phyloP scores from a whole-genome alignment of 2,888 invertebrate species.

The Monoplex corrugatus region DNA sequence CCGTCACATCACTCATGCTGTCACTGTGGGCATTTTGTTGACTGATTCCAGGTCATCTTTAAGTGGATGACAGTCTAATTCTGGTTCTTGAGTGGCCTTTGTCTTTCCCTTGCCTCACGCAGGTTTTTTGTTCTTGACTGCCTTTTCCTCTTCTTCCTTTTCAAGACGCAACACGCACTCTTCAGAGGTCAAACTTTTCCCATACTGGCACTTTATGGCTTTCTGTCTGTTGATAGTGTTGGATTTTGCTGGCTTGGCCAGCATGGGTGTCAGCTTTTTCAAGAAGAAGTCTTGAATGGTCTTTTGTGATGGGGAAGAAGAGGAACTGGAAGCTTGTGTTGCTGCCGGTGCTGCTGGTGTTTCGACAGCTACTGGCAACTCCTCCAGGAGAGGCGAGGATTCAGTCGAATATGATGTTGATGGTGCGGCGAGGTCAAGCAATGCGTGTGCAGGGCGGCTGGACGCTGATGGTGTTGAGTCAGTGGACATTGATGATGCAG shows the following conservation, averaged over 20 bases:
- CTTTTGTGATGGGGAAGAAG: background rate
- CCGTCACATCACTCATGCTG: conserved; percentile 4
- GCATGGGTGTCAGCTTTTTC: conserved; percentile 39
- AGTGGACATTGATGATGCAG: too few relatives aligned
- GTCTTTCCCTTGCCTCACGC: too few relatives aligned
- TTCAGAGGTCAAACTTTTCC: conserved; percentile 45
- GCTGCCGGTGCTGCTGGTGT: too few relatives aligned
- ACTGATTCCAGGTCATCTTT: background rate
- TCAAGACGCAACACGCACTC: conserved; percentile 37
- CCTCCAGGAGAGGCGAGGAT: too few relatives aligned
- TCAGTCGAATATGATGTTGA: too few relatives aligned
- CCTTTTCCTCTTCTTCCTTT: conserved; percentile 1
- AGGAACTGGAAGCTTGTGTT: too few relatives aligned
- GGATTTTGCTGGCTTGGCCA: background rate
- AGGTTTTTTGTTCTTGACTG: too few relatives aligned
- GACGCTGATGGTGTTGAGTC: background rate
- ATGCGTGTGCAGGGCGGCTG: too few relatives aligned
- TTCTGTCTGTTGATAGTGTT: background rate
- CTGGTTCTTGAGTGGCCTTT: too few relatives aligned
- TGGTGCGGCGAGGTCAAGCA: too few relatives aligned
- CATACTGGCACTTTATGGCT: conserved; percentile 39
- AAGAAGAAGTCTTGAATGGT: conserved; percentile 45
- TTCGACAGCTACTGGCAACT: too few relatives aligned
- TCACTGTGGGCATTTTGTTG: background rate
- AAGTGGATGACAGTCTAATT: too few relatives aligned